Conservation (phyloP, 23 tunicate species). For the Phallusia fumigata region DNA sequence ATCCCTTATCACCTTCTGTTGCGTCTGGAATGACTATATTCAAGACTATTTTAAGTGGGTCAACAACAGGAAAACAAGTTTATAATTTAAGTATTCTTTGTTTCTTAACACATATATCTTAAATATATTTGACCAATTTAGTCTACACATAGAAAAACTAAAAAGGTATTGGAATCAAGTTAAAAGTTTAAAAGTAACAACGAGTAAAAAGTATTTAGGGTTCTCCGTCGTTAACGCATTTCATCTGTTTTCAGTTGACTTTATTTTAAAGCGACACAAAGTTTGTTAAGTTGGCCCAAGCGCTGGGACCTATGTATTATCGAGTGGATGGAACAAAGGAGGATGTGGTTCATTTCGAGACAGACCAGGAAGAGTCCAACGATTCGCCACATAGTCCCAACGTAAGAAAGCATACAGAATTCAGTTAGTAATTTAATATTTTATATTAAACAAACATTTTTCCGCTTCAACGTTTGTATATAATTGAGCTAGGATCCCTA, state of each 20-base stretch:
- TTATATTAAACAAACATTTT: too few species aligned
- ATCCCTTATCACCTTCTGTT: conserved; percentile 64
- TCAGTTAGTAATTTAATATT: background rate
- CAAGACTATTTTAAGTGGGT: conserved; percentile 50
- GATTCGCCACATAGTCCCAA: background rate
- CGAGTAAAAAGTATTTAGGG: too few species aligned
- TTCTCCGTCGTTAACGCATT: too few species aligned
- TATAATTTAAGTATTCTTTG: background rate
- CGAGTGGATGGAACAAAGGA: conserved; percentile 89
- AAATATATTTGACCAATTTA: too few species aligned
- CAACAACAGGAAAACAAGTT: background rate
- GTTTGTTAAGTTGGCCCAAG: conserved; percentile 55
- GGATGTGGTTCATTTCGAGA: conserved; percentile 41
- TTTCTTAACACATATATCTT: too few species aligned
- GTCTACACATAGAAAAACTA: too few species aligned
- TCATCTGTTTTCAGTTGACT: background rate
- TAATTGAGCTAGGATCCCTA: too few species aligned
- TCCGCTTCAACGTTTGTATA: too few species aligned
- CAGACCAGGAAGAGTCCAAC: background rate
- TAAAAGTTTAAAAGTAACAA: too few species aligned
- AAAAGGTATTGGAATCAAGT: background rate
- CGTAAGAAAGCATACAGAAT: background rate
- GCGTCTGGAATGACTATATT: conserved; percentile 61
- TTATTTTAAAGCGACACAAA: conserved; percentile 49
- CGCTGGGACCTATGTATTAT: conserved; percentile 57